A percentile compares a stretch with the other conserved stretches of the same genome.
phyloP scores from a whole-genome alignment of 2,113 vertebrate genomes.

The Stegastes partitus region DNA sequence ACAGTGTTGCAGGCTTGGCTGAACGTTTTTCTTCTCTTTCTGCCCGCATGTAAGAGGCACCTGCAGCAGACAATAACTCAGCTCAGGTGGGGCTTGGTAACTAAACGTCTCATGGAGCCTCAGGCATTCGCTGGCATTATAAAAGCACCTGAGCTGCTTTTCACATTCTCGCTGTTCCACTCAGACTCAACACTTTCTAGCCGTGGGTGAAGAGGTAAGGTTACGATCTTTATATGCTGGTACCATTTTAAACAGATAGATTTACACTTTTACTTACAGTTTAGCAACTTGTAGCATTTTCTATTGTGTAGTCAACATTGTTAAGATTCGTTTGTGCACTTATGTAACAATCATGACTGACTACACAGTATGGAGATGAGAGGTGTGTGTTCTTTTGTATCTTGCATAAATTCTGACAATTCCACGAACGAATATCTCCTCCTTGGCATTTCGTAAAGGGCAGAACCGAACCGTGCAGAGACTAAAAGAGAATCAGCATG shows the following conservation, averaged over 20 bases:
- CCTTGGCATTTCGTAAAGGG: not conserved
- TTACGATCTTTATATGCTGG: rapidly evolving
- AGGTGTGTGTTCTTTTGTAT: too few relatives aligned
- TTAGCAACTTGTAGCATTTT: too few relatives aligned
- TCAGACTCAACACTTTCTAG: not conserved
- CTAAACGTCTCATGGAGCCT: not conserved
- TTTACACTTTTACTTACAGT: not conserved
- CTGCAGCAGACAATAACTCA: not conserved
- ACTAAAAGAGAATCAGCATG: too few relatives aligned
- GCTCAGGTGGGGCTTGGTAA: not conserved
- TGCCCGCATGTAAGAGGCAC: not conserved
- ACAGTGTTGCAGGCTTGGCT: too few relatives aligned
- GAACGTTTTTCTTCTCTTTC: too few relatives aligned
- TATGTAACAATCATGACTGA: not conserved
- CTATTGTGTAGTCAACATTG: too few relatives aligned
- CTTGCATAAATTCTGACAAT: not conserved
- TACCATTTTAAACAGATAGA: not conserved
- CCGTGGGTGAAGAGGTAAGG: not conserved
- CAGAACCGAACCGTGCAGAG: too few relatives aligned
- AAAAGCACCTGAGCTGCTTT: not conserved
- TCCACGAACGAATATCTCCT: not conserved
- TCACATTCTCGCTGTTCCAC: not conserved
- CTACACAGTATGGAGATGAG: not conserved
- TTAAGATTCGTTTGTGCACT: too few relatives aligned
- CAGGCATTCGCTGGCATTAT: not conserved